Evolutionary conservation across 1,140 invertebrate genomes (phyloP).

Genomic region (Trichonephila inaurata): DNA sequence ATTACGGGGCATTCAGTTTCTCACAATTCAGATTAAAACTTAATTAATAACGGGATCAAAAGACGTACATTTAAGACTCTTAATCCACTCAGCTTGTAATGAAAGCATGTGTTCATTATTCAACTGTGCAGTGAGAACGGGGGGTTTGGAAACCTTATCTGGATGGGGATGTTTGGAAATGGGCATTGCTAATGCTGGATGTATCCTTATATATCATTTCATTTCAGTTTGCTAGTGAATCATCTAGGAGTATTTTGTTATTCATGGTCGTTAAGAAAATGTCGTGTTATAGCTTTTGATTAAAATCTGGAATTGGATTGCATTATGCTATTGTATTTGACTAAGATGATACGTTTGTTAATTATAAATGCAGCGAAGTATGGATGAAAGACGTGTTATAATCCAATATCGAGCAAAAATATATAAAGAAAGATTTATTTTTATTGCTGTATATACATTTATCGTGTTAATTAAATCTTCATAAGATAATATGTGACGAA

Average conservation of each 20-base stretch:
- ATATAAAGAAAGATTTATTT: too few relatives aligned
- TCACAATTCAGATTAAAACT: slow-evolving; percentile 43
- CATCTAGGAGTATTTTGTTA: not conserved
- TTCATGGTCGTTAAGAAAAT: not conserved
- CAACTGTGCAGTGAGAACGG: not conserved
- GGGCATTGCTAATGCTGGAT: not conserved
- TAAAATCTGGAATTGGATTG: too few relatives aligned
- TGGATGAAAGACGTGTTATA: too few relatives aligned
- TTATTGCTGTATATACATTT: too few relatives aligned
- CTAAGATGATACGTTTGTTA: too few relatives aligned
- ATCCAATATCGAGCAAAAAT: too few relatives aligned
- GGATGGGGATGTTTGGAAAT: not conserved
- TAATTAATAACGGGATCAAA: slow-evolving; percentile 41
- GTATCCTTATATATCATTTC: not conserved
- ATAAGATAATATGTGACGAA: too few relatives aligned
- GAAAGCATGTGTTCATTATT: not conserved
- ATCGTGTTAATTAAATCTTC: too few relatives aligned
- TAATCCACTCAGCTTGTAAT: slow-evolving; percentile 36
- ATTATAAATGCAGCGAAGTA: too few relatives aligned
- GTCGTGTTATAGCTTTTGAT: too few relatives aligned
- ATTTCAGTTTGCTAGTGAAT: not conserved
- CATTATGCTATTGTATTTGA: too few relatives aligned
- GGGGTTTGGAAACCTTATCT: not conserved
- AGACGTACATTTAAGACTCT: not conserved
- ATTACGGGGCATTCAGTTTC: not conserved